These are phyloP conservation scores for Anaspis maculata DNA, from an alignment of 2,888 invertebrate genomes.

Conservation along the genomic window DNA sequence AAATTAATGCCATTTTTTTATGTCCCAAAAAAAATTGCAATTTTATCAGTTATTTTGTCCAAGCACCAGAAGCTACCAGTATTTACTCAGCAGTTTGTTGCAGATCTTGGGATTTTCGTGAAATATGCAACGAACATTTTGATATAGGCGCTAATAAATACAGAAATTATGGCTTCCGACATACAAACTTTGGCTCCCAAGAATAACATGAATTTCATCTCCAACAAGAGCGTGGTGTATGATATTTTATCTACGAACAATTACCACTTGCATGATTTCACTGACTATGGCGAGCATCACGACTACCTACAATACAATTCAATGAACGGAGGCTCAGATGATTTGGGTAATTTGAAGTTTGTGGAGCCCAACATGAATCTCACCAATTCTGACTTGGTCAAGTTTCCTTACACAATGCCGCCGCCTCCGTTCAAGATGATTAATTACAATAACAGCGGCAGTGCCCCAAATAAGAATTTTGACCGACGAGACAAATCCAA, in stretches of 20 bases:
- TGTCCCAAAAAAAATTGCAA: background rate
- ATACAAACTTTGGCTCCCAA: slow-evolving; percentile 7
- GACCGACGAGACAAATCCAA: too few relatives aligned
- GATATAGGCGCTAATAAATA: background rate
- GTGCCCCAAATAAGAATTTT: too few relatives aligned
- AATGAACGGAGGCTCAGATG: background rate
- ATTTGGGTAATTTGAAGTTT: slow-evolving; percentile 1
- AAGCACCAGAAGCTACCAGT: too few relatives aligned
- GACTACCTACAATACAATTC: too few relatives aligned
- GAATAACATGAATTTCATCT: slow-evolving; percentile 13
- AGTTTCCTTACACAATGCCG: slow-evolving; percentile 12
- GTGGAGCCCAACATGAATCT: slow-evolving; percentile 1
- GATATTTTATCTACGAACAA: slow-evolving; percentile 9
- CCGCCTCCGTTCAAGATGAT: slow-evolving; percentile 24
- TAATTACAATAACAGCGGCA: slow-evolving; percentile 19
- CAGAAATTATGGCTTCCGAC: slow-evolving; percentile 10
- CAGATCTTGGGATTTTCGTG: too few relatives aligned
- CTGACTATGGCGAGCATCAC: slow-evolving; percentile 4
- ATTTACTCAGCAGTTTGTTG: too few relatives aligned
- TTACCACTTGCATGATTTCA: slow-evolving; percentile 8
- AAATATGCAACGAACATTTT: background rate
- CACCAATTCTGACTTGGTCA: slow-evolving; percentile 15
- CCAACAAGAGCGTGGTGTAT: slow-evolving; percentile 10
- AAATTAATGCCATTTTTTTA: slow-evolving; percentile 3
- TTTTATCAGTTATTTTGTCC: too few relatives aligned